Conservation (phyloP, 2,888 invertebrate genomes). For the Lochmaea crataegi region DNA sequence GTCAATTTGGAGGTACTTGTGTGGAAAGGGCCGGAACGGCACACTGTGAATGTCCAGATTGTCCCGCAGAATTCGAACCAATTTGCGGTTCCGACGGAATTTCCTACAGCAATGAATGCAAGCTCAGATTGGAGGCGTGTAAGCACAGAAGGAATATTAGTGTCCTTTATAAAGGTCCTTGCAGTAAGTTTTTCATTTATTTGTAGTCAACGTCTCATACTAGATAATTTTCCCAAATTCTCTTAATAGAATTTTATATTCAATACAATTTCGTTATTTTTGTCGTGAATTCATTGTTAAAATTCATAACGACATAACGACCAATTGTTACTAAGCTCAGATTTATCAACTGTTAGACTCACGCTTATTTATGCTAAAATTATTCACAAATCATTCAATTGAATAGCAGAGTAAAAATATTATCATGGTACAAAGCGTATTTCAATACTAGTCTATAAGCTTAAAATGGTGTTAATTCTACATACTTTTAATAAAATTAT, state of each 20-base stretch:
- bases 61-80: slow-evolving; percentile 86
- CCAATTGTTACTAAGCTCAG: too few relatives aligned
- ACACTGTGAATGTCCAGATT: slow-evolving; percentile 86
- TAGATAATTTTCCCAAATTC: background rate
- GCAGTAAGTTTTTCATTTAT: slow-evolving; percentile 75
- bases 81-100: slow-evolving; percentile 88
- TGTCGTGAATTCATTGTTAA: background rate
- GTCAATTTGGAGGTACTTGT: slow-evolving; percentile 83
- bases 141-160: slow-evolving; percentile 78
- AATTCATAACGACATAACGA: too few relatives aligned
- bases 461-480: too few relatives aligned
- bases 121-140: slow-evolving; percentile 83
- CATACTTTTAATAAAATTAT: too few relatives aligned
- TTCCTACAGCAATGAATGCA: slow-evolving; percentile 86
- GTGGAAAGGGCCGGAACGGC: slow-evolving; percentile 76
- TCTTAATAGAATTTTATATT: too few relatives aligned
- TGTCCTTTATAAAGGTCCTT: slow-evolving; percentile 84
- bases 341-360: too few relatives aligned
- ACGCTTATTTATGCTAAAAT: too few relatives aligned
- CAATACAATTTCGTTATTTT: too few relatives aligned
- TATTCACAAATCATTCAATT: too few relatives aligned
- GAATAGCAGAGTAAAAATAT: too few relatives aligned
- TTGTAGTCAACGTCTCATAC: background rate
- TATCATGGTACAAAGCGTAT: too few relatives aligned
- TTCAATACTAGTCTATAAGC: too few relatives aligned